phyloP scores from a whole-genome alignment of 2,888 invertebrate species.

The Aphodius sticticus region DNA sequence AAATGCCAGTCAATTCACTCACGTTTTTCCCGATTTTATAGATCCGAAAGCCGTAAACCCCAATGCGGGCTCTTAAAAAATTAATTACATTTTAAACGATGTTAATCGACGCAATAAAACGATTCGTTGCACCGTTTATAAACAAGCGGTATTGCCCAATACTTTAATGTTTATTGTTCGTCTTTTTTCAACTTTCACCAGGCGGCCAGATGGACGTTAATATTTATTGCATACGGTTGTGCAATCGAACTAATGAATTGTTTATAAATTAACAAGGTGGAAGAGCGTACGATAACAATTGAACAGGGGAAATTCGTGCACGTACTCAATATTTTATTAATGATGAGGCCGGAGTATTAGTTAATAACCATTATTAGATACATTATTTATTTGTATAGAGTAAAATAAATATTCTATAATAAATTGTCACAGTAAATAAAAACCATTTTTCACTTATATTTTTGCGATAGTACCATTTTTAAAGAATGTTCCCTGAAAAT shows the following conservation, averaged over 20 bases:
- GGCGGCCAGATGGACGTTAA: neutral
- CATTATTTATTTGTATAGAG: too few relatives aligned
- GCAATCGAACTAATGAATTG: slow-evolving; percentile 4
- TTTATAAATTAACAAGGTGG: neutral
- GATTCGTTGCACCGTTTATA: slow-evolving; percentile 4
- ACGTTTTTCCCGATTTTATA: neutral
- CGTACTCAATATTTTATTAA: too few relatives aligned
- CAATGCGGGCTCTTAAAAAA: neutral
- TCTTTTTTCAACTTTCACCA: slow-evolving; percentile 4
- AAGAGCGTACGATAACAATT: neutral
- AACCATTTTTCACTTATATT: too few relatives aligned
- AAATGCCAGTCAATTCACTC: neutral
- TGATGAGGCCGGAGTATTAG: too few relatives aligned
- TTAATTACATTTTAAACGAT: neutral
- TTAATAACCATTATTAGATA: too few relatives aligned
- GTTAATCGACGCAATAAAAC: neutral
- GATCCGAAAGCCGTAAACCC: slow-evolving; percentile 4
- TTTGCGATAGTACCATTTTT: too few relatives aligned
- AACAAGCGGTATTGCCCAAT: neutral
- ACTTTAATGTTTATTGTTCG: neutral
- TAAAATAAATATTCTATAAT: too few relatives aligned
- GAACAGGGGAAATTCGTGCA: neutral
- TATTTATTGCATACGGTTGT: neutral
- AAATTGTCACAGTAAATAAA: too few relatives aligned
- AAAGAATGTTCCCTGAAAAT: too few relatives aligned